A percentile compares a stretch with the other conserved stretches of the same genome.
Conservation (phyloP, 2,888 invertebrate species). For the Graphium colonna region DNA sequence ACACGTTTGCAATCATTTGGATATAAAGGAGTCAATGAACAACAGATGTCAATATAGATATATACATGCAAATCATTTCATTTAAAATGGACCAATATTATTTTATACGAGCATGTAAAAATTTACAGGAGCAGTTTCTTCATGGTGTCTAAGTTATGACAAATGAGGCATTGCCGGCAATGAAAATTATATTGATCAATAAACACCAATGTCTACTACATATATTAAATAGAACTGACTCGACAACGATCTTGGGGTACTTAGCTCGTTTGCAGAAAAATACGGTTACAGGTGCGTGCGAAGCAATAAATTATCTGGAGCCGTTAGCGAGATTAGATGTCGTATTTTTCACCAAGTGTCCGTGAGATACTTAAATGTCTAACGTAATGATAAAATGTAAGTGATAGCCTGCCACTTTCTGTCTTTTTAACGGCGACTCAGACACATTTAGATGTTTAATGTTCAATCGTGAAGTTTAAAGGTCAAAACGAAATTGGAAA, state of each 20-base stretch:
- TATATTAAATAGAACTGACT: slow-evolving; percentile 2
- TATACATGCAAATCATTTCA: no score
- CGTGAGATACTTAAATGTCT: neutral
- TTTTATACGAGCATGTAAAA: no score
- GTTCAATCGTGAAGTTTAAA: neutral
- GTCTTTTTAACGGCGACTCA: neutral
- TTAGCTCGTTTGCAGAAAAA: slow-evolving; percentile 8
- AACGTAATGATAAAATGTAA: neutral
- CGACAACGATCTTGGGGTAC: neutral
- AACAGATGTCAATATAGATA: no score
- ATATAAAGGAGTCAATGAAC: no score
- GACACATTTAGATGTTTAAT: neutral
- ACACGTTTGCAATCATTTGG: no score
- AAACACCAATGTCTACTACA: no score
- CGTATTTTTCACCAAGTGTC: slow-evolving; percentile 11
- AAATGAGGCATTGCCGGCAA: no score
- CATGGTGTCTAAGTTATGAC: no score
- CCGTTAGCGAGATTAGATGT: slow-evolving; percentile 13
- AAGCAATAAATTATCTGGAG: slow-evolving; percentile 11
- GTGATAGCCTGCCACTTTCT: neutral
- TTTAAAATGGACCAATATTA: no score
- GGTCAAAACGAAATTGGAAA: neutral
- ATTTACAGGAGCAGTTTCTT: no score
- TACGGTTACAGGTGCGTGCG: slow-evolving; percentile 8
- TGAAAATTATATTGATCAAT: no score